phyloP scores from a whole-genome alignment of 2,888 invertebrate genomes.

The Charanyca ferruginea region DNA sequence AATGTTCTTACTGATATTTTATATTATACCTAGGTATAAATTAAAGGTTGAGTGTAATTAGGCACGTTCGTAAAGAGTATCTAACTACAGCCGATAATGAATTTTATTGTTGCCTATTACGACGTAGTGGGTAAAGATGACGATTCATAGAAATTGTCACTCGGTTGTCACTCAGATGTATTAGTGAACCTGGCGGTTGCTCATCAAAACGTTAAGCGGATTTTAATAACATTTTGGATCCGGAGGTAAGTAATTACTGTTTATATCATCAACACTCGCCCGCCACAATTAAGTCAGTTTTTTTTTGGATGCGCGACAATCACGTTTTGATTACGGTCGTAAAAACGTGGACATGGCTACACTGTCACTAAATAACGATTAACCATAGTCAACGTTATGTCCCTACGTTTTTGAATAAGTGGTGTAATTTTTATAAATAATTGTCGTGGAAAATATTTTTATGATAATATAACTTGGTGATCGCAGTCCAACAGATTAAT shows the following conservation, averaged over 20 bases:
- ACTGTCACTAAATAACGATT: conserved; percentile 78
- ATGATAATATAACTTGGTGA: conserved; percentile 33
- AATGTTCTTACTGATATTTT: conserved; percentile 44
- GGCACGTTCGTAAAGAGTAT: conserved; percentile 15
- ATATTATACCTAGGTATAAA: conserved; percentile 50
- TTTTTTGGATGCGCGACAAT: conserved; percentile 88
- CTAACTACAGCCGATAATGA: conserved; percentile 34
- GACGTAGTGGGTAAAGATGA: conserved; percentile 24
- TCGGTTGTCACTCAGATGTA: conserved; percentile 53
- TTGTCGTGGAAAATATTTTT: conserved; percentile 55
- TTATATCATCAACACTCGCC: conserved; percentile 89
- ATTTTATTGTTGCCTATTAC: conserved; percentile 34
- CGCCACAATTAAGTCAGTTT: conserved; percentile 87
- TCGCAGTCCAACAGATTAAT: conserved; percentile 49
- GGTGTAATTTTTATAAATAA: conserved; percentile 65
- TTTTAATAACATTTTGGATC: conserved; percentile 89
- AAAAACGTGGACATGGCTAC: conserved; percentile 81
- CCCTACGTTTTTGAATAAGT: conserved; percentile 64
- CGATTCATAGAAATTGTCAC: conserved; percentile 65
- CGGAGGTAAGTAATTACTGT: conserved; percentile 87
- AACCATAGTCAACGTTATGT: conserved; percentile 70
- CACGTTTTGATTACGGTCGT: conserved; percentile 87
- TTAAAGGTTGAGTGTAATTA: conserved; percentile 53
- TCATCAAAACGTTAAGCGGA: conserved; percentile 83
- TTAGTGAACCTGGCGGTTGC: conserved; percentile 54